Evolutionary conservation across 2,888 invertebrate genomes (phyloP), one percentile per base, ranked within the genome.

Genomic region (Papilio demoleus): DNA sequence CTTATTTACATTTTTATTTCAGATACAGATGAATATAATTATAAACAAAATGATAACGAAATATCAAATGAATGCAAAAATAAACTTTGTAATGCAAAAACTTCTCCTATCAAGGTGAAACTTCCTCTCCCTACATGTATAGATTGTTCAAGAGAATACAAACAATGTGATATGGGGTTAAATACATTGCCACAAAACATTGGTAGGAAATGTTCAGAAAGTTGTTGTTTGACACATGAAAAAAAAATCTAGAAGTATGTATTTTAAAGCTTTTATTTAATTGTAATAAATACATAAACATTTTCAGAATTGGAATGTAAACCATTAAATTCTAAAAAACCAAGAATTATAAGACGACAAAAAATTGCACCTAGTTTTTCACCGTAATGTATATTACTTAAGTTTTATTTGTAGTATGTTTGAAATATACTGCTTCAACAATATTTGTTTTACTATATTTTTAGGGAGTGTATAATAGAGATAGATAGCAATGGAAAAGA

Each of bases 71-170:
- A 53, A 53, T 60, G 36, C 19, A 38, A 60, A 22, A 60, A 36
- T 60, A 36, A 38, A 36, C 36, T 60, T 36, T 36, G 60, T 22
- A 60, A 36, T 24, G 19, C 60, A 53, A 53, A 53, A 27, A 53
- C 53, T 40, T 60, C 60, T 36, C 22, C 60, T 22, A 36, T 22
- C 17, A 36, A 60, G 36, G 17, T 60, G 60, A 38, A 19, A 14
- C 40, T 40, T 36, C 40, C 60, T 36, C 8, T 50, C 64, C 19
- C 31, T 22, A 36, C 50, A 38, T 42, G 62, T 42, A 40, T 62
- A 24, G 42, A 62, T 31, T 31, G 62, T 61, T 27, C 53, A 6
- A 53, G 53, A n/a, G 27, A 27, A 27, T 2, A 53, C 53, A 24
- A 24, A 27, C 53, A 53, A 24, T 53, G 27, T 53, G 53, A 53